Conservation (phyloP, 2,113 vertebrate species). For the Phrynosoma blainvillii region DNA sequence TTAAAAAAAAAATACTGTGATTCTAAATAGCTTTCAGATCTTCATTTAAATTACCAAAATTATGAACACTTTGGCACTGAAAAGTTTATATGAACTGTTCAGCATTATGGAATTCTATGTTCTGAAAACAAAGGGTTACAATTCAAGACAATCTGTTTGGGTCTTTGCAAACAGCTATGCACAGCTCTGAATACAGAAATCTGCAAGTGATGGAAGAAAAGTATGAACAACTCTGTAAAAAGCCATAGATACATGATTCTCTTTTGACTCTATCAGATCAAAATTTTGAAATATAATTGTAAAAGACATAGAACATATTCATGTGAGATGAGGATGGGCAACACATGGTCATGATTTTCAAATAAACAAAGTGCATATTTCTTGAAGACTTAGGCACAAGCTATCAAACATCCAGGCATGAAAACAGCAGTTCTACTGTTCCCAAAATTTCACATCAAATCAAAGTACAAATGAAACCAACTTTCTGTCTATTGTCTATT, state of each 20-base stretch:
- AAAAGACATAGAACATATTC: neutral
- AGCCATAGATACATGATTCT: slow-evolving; percentile 33
- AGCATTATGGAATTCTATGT: slow-evolving; percentile 54
- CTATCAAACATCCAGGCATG: slow-evolving; percentile 31
- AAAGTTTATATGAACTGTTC: slow-evolving; percentile 51
- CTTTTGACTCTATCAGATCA: slow-evolving; percentile 34
- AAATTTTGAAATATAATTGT: slow-evolving; percentile 20
- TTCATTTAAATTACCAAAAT: slow-evolving; percentile 44
- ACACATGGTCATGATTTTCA: slow-evolving; percentile 20
- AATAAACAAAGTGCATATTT: slow-evolving; percentile 18
- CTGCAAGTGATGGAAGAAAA: slow-evolving; percentile 41
- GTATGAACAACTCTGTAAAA: slow-evolving; percentile 36
- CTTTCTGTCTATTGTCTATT: slow-evolving; percentile 37
- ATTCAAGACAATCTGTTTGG: slow-evolving; percentile 29
- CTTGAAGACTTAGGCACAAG: slow-evolving; percentile 53
- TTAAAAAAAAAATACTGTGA: slow-evolving; percentile 67
- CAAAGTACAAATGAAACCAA: slow-evolving; percentile 25
- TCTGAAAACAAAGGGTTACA: slow-evolving; percentile 41
- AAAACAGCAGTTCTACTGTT: neutral
- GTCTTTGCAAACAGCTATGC: slow-evolving; percentile 59
- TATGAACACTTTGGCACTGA: slow-evolving; percentile 55
- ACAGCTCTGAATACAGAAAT: slow-evolving; percentile 26
- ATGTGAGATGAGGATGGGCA: neutral
- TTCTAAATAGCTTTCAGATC: slow-evolving; percentile 53
- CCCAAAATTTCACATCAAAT: slow-evolving; percentile 5